phyloP scores from a whole-genome alignment of 2,888 invertebrate species.

The Abrostola triplasia region DNA sequence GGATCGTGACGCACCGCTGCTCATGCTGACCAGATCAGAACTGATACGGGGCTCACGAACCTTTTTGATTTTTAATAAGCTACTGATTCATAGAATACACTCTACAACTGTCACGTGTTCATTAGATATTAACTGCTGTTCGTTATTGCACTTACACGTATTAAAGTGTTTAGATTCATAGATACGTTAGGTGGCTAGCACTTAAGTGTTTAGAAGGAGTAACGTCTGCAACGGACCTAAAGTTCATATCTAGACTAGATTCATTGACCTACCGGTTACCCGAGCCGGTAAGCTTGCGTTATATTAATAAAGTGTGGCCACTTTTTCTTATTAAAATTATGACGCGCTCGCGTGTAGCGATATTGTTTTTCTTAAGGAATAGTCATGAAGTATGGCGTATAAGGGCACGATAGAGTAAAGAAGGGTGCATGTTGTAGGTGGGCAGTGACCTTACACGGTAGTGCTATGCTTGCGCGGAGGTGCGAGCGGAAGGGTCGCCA shows the following conservation, averaged over 20 bases:
- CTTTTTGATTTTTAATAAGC: conserved; percentile 79
- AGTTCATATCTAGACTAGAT: conserved; percentile 65
- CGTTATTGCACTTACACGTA: conserved; percentile 22
- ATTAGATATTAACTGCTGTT: conserved; percentile 22
- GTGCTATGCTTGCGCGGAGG: conserved; percentile 62
- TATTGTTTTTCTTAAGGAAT: conserved; percentile 74
- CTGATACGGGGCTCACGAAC: conserved; percentile 76
- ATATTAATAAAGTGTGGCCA: conserved; percentile 64
- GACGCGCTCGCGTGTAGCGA: conserved; percentile 80
- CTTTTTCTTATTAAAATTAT: conserved; percentile 79
- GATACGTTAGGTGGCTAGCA: conserved; percentile 29
- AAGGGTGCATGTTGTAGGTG: conserved; percentile 83
- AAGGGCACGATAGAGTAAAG: conserved; percentile 71
- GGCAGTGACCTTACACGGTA: conserved; percentile 80
- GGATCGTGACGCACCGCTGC: conserved; percentile 83
- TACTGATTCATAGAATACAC: conserved; percentile 36
- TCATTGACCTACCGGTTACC: conserved; percentile 67
- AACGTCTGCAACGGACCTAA: conserved; percentile 61
- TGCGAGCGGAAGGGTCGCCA: conserved; percentile 85
- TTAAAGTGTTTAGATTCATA: conserved; percentile 26
- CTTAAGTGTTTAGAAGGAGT: conserved; percentile 32
- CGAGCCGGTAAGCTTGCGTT: conserved; percentile 64
- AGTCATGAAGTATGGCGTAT: conserved; percentile 62
- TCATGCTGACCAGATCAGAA: conserved; percentile 74
- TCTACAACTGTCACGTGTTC: conserved; percentile 30